Evolutionary conservation across 2,888 invertebrate genomes (phyloP).

Genomic region (Blastobasis lacticolella): DNA sequence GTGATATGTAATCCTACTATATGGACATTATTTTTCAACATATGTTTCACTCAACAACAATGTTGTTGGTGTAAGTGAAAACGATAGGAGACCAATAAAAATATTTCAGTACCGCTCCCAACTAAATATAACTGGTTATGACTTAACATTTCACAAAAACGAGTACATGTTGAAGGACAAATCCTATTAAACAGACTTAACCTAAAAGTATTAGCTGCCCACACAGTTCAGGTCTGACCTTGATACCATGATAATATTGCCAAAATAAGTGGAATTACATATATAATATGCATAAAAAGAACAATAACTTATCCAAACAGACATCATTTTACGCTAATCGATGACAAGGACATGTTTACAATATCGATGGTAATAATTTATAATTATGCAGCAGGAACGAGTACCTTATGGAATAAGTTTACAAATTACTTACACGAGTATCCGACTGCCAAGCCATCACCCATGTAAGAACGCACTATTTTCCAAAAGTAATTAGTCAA

Average conservation of each 20-base stretch:
- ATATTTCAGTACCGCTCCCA: not conserved
- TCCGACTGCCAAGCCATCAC: conserved; percentile 74
- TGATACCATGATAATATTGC: not conserved
- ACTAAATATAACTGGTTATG: not conserved
- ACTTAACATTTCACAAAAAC: conserved; percentile 1
- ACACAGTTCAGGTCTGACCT: conserved; percentile 12
- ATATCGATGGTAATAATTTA: conserved; percentile 1
- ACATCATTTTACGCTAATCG: conserved; percentile 50
- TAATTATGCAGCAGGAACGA: not conserved
- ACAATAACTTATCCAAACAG: conserved; percentile 34
- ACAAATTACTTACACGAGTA: conserved; percentile 58
- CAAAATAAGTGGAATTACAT: not conserved
- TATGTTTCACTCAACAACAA: no score
- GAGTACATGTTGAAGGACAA: conserved; percentile 25
- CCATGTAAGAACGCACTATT: conserved; percentile 68
- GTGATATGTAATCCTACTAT: no score
- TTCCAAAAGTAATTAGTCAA: conserved; percentile 53
- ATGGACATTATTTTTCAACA: no score
- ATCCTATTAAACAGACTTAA: conserved; percentile 29
- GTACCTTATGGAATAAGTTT: no score
- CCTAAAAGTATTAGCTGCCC: conserved; percentile 17
- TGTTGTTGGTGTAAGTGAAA: no score
- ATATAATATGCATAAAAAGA: conserved; percentile 26
- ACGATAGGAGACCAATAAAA: not conserved
- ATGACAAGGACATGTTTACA: conserved; percentile 53